Base-by-base conservation (phyloP, 1,140 invertebrate species). In the Lasaia peninsularis region DNA sequence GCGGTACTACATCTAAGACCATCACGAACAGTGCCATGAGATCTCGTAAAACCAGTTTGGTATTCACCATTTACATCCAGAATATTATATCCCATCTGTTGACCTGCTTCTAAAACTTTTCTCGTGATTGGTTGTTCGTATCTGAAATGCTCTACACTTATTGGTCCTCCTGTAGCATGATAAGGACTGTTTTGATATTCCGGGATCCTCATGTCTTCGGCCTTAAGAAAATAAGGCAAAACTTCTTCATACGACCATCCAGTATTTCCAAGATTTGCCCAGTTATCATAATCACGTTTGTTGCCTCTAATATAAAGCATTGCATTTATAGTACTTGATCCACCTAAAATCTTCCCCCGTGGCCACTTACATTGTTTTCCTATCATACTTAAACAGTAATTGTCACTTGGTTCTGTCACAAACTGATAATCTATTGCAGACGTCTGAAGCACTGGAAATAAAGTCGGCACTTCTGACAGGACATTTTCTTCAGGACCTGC, bases 261-360 rank as follows among this genome's bases (percentile, higher is more conserved):
- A 2, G 75, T 53, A 80, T 94, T 97, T 65, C 91, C 95, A 79
- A 92, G 71, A 32, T 83, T 81, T 16, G 92, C 92, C 96, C 96
- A 98, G 11, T 91, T 78, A 73, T 98, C 95, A 73, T 97, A 98
- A 84, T 98, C 96, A 2, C 80, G 88, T 33, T 90, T 92, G 85
- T 98, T 96, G 0, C 97, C 97, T 28, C 97, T 88, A 0, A 97
- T 92, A 66, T 97, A 98, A 33, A 97, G 90, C 96, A 98, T 97
- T 2, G 95, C 96, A 75, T 98, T 98, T 10, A 98, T 82, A 2
- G 93, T 92, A 65, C 95, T 96, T 1, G 92, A 94, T 2, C 97
- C 97, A 8, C 97, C 97, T 3, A 96, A 75, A 32, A 94, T 94
- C 80, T 94, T 95, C 6, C 92, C 95, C 28, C 94, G 86, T 0